Conservation (phyloP, 2,888 invertebrate genomes). For the Lypha dubia region DNA sequence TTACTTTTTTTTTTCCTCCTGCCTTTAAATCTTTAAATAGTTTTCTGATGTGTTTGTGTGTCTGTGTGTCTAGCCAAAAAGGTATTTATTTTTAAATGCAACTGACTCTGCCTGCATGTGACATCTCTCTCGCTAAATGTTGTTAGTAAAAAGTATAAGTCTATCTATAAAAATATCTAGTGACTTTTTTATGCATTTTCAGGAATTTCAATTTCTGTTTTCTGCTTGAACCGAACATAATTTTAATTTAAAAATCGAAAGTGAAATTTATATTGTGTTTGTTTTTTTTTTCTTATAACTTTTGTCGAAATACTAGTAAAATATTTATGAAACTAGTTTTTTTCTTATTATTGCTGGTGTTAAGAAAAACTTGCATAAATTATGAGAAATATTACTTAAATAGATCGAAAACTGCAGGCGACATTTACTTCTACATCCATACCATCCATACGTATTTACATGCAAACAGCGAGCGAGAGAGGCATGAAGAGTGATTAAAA, state of each 20-base stretch:
- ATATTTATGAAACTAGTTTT: slow-evolving; percentile 46
- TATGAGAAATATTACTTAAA: slow-evolving; percentile 25
- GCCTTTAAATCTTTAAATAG: slow-evolving; percentile 47
- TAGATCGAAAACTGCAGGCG: slow-evolving; percentile 34
- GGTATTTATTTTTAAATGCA: slow-evolving; percentile 38
- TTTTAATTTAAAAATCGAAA: slow-evolving; percentile 63
- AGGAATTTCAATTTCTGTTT: slow-evolving; percentile 45
- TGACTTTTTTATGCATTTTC: slow-evolving; percentile 43
- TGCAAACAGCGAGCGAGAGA: not conserved
- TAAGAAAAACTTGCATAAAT: slow-evolving; percentile 44
- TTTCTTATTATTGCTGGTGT: slow-evolving; percentile 27
- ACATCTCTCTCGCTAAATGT: slow-evolving; percentile 41
- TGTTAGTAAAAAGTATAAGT: slow-evolving; percentile 21
- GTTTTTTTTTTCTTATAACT: slow-evolving; percentile 38
- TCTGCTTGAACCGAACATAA: slow-evolving; percentile 38
- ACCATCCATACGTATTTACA: not conserved
- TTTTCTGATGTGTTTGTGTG: slow-evolving; percentile 45
- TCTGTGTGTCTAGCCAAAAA: slow-evolving; percentile 52
- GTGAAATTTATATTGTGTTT: slow-evolving; percentile 67
- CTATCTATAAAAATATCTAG: slow-evolving; percentile 38
- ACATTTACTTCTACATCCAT: slow-evolving; percentile 9
- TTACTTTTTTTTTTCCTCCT: slow-evolving; percentile 1
- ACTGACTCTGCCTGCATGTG: slow-evolving; percentile 27
- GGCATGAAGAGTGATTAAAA: not conserved
- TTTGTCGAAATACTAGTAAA: slow-evolving; percentile 32